Evolutionary conservation across 2,113 vertebrate species (phyloP).

Genomic region (Stomatorhinus ivindoensis): DNA sequence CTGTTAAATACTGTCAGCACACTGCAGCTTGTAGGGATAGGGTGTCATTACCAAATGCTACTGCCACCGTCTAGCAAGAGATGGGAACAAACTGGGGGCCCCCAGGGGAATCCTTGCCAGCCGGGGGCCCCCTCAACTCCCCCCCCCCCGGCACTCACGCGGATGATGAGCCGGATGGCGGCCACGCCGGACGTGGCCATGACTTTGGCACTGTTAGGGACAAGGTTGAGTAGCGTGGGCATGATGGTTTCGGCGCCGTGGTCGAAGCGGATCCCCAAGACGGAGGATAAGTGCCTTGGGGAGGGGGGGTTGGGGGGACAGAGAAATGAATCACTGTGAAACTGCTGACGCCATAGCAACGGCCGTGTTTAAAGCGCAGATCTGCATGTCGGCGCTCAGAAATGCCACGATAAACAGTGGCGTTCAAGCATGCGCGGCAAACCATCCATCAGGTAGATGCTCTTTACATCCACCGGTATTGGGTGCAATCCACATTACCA

Average conservation of each 20-base stretch:
- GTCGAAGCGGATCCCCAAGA: slow-evolving; percentile 94
- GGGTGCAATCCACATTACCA: neutral
- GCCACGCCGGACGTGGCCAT: slow-evolving; percentile 96
- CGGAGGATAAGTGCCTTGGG: slow-evolving; percentile 76
- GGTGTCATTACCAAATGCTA: neutral
- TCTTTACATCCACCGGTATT: slow-evolving; percentile 23
- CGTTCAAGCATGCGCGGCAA: neutral
- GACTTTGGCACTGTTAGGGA: slow-evolving; percentile 97
- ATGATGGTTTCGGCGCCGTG: slow-evolving; percentile 93
- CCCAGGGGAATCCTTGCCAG: neutral
- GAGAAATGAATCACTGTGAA: neutral
- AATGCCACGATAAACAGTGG: slow-evolving; percentile 21
- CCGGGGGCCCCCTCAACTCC: neutral
- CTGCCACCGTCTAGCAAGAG: neutral
- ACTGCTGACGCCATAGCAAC: neutral
- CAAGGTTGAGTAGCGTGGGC: slow-evolving; percentile 96
- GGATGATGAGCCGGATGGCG: slow-evolving; percentile 87
- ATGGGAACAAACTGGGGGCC: neutral
- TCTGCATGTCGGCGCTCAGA: neutral
- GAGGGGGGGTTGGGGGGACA: neutral
- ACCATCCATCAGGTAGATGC: slow-evolving; percentile 41
- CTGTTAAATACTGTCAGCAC: neutral
- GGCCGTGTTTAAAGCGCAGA: neutral
- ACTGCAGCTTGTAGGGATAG: neutral
- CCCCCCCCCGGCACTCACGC: slow-evolving; percentile 61